These are phyloP conservation scores for Tonatia bakeri DNA, from an alignment of 2,113 vertebrate genomes.

Conservation along the genomic window DNA sequence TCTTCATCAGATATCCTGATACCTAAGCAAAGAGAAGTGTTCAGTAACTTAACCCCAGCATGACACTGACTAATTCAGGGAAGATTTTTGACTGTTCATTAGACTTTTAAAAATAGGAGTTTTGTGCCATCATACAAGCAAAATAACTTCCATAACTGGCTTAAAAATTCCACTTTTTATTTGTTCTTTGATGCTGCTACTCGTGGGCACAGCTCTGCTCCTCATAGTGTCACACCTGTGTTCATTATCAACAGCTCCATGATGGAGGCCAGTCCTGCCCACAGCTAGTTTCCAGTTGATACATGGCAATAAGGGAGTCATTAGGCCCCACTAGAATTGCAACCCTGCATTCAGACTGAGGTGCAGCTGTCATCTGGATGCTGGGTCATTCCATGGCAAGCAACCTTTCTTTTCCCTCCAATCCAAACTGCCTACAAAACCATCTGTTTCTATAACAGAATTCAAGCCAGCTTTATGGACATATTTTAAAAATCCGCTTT, in stretches of 20 bases:
- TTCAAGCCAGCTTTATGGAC: constrained; percentile 30
- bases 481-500: constrained; percentile 9
- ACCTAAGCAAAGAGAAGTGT: neutral
- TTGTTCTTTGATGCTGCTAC: neutral
- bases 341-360: neutral
- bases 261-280: neutral
- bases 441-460: constrained; percentile 16
- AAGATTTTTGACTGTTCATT: neutral
- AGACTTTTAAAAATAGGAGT: neutral
- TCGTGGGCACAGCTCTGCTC: neutral
- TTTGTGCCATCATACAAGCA: neutral
- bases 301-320: neutral
- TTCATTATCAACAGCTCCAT: neutral
- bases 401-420: constrained; percentile 3
- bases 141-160: neutral
- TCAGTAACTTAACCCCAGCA: neutral
- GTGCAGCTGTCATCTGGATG: neutral
- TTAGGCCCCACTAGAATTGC: neutral
- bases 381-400: neutral
- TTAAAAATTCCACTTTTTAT: neutral
- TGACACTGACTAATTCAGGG: neutral
- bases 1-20: neutral
- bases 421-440: constrained; percentile 32
- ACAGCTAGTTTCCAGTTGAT: neutral
- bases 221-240: neutral